Percentiles rank a stretch among this genome's conserved stretches.
Conservation (phyloP, 2,113 vertebrate species). For the Colius striatus region DNA sequence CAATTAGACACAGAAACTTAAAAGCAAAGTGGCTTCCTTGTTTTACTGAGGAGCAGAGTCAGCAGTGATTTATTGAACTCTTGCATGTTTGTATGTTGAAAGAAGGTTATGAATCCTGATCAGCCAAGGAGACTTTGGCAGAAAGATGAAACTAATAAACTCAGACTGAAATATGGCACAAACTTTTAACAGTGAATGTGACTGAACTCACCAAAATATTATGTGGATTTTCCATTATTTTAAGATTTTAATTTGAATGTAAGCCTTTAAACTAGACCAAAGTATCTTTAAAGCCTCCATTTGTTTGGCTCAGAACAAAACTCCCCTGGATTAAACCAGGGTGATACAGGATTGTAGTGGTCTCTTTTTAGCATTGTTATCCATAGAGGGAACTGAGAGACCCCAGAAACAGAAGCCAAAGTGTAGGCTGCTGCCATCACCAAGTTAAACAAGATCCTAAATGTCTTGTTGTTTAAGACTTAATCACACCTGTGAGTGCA, state of each 20-base stretch:
- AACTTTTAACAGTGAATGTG: neutral
- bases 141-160: conserved; percentile 21
- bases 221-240: conserved; percentile 16
- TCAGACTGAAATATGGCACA: neutral
- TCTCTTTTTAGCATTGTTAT: neutral
- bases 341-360: neutral
- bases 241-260: neutral
- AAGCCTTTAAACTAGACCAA: neutral
- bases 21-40: neutral
- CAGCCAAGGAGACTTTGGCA: conserved; percentile 41
- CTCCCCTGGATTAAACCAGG: neutral
- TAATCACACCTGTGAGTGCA: neutral
- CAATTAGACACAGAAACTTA: neutral
- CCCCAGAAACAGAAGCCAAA: neutral
- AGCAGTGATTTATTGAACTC: neutral
- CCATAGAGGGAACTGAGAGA: neutral
- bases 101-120: neutral
- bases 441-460: neutral
- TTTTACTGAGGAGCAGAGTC: neutral
- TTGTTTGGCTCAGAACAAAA: neutral
- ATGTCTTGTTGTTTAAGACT: neutral
- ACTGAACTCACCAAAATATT: neutral
- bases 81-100: conserved; percentile 1
- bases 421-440: neutral
- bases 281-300: neutral